Evolutionary conservation across 2,888 invertebrate species (phyloP), one percentile per base, ranked within the genome.

Genomic region (Heliconius ismenius): DNA sequence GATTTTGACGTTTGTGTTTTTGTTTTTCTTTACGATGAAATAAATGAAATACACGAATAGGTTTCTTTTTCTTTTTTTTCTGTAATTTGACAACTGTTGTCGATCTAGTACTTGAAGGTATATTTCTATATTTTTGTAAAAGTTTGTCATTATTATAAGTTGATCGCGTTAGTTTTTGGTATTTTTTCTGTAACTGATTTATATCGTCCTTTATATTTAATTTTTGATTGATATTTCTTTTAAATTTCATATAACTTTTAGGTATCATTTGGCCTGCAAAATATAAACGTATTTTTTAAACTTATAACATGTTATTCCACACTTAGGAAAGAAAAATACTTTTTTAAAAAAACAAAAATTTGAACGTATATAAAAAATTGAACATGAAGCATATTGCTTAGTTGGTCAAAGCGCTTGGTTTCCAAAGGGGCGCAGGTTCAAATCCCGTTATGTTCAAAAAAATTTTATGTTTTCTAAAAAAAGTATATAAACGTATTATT

Each of bases 1-100:
- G 76, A 49, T 78, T 75, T 74, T 84, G 74, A 11, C 81, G 77
- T 78, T 81, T 81, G 28, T 80, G 69, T 78, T 82, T 82, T 79
- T 83, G 77, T 65, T 81, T 82, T 36, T 7, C 32, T 58, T 80
- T 77, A 62, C 74, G 76, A 78, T 82, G 64, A 79, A 84, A 73
- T n/a, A 81, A 83, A 7, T 79, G 82, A 6, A 87, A 82, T 60
- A 77, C 80, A 36, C 21, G 63, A 10, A 73, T 26, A 43, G 24
- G 43, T 13, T 73, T 73, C 36, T 63, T 63, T 28, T 73, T 62
- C 24, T 32, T 58, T n/a, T 58, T 54, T 58, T 70, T 70, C 32
- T 58, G 70, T 18, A 70, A 32, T 15, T 32, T 70, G 13, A 70
- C 36, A 15, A 36, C 10, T 58, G 58, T 24, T 15, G 58, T 58